These are phyloP conservation scores for Chamaea fasciata DNA, from an alignment of 2,113 vertebrate genomes.

Conservation along the genomic window DNA sequence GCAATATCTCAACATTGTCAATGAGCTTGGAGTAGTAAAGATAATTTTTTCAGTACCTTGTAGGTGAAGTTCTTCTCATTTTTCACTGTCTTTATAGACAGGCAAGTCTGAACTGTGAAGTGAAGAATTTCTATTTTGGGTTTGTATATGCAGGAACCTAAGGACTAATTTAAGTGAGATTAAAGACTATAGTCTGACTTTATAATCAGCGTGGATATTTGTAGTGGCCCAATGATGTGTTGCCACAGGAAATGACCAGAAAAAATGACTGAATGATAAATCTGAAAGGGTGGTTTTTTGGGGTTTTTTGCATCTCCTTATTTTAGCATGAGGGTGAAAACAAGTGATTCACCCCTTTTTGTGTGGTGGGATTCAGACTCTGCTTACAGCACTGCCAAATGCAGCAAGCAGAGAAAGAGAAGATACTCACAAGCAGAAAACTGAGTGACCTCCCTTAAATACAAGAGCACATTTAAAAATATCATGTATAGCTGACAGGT, in stretches of 20 bases:
- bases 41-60: neutral
- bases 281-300: neutral
- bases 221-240: neutral
- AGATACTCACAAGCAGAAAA: neutral
- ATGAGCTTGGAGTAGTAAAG: neutral
- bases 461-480: neutral
- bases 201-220: accelerated
- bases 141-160: neutral
- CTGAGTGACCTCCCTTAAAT: neutral
- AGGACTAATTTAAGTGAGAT: neutral
- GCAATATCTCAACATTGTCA: neutral
- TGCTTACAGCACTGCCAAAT: neutral
- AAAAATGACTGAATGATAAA: neutral
- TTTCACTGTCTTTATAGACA: neutral
- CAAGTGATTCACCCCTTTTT: neutral
- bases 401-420: neutral
- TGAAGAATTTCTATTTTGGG: neutral
- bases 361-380: neutral
- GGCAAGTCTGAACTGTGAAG: neutral
- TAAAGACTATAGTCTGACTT: neutral
- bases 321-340: neutral
- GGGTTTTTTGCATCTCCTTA: neutral
- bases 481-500: neutral
- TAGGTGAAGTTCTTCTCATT: neutral
- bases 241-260: neutral